Conservation (phyloP, 2,113 vertebrate genomes). For the Gavialis gangeticus region DNA sequence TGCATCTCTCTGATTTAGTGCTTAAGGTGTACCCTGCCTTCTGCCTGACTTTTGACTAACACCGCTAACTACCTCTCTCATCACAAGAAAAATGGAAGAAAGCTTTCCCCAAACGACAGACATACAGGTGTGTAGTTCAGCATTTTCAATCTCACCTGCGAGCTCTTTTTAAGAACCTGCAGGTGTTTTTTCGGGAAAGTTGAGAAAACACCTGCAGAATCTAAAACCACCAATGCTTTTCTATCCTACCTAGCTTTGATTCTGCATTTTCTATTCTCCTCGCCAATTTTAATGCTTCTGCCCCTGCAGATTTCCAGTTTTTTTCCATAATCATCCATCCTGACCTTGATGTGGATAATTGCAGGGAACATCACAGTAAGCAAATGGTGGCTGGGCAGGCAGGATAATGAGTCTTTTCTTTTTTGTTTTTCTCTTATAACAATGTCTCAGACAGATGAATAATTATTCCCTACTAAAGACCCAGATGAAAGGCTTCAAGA, state of each 20-base stretch:
- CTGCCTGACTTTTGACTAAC: too few relatives aligned
- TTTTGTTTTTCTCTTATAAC: not conserved
- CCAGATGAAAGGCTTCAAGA: not conserved
- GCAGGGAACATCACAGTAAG: slow-evolving; percentile 18
- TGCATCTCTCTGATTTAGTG: too few relatives aligned
- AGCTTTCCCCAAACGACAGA: not conserved
- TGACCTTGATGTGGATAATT: not conserved
- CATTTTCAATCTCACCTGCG: not conserved
- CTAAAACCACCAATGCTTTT: fast-evolving
- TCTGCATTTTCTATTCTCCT: not conserved
- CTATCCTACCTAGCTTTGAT: fast-evolving
- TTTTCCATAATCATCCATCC: not conserved
- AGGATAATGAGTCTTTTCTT: not conserved
- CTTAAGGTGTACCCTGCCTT: too few relatives aligned
- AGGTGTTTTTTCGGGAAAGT: not conserved
- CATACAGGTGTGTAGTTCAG: not conserved
- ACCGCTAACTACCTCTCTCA: too few relatives aligned
- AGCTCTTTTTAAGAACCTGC: not conserved
- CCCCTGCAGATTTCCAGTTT: not conserved
- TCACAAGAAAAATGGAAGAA: not conserved
- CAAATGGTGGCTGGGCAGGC: not conserved
- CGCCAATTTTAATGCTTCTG: fast-evolving
- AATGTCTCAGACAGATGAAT: slow-evolving; percentile 19
- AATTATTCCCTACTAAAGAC: slow-evolving; percentile 8
- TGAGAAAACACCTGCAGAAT: not conserved